Conservation (phyloP, 2,888 invertebrate genomes). For the Byasa hedistus region DNA sequence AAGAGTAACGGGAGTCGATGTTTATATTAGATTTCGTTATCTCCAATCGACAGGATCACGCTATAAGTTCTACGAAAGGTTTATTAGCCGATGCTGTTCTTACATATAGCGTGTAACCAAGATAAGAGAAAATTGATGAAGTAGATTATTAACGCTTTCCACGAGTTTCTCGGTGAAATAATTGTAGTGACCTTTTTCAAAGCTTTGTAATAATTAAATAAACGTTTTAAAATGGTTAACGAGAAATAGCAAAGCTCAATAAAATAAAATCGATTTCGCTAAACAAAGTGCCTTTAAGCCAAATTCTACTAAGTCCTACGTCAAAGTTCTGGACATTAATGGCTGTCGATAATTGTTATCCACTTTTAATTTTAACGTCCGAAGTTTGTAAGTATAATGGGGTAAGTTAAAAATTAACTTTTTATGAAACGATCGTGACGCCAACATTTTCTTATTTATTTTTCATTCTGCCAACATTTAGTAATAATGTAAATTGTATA, state of each 20-base stretch:
- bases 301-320: constrained; percentile 12
- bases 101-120: too few species aligned
- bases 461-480: too few species aligned
- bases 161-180: too few species aligned
- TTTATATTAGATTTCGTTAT: too few species aligned
- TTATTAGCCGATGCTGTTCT: too few species aligned
- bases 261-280: constrained; percentile 18
- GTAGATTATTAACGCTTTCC: too few species aligned
- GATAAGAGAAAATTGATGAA: too few species aligned
- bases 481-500: too few species aligned
- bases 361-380: constrained; percentile 24
- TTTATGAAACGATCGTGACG: constrained; percentile 3
- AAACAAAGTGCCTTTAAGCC: constrained; percentile 22
- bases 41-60: too few species aligned
- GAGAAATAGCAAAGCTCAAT: constrained; percentile 15
- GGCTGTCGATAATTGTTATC: constrained; percentile 26
- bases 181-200: too few species aligned
- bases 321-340: constrained; percentile 28
- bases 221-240: neutral
- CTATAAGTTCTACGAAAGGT: too few species aligned
- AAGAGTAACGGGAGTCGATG: too few species aligned
- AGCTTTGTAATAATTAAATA: neutral
- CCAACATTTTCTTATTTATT: neutral
- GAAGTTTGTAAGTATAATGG: constrained; percentile 20
- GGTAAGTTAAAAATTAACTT: constrained; percentile 19